Conservation (phyloP, 2,888 invertebrate species). For the Lampropteryx suffumata region DNA sequence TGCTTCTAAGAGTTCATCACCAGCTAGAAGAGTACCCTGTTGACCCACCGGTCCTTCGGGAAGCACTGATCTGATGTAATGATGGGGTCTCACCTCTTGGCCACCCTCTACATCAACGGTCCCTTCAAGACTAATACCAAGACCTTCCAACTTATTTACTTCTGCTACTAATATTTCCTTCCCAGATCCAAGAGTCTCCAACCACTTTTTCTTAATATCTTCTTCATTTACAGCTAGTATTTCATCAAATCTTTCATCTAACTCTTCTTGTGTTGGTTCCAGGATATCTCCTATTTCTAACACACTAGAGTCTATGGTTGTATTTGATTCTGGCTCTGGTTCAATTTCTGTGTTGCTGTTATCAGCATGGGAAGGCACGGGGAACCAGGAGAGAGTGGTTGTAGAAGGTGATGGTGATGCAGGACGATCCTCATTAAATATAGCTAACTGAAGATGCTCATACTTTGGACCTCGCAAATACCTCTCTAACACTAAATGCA, state of each 20-base stretch:
- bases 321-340: constrained; percentile 90
- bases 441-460: constrained; percentile 94
- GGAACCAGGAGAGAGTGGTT: constrained; percentile 92
- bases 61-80: constrained; percentile 97
- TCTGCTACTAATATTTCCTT: constrained; percentile 96
- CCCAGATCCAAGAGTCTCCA: constrained; percentile 90
- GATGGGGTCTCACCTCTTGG: constrained; percentile 98
- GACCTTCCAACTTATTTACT: constrained; percentile 94
- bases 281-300: constrained; percentile 78
- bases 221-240: constrained; percentile 81
- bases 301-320: constrained; percentile 90
- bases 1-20: constrained; percentile 98
- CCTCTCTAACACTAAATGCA: constrained; percentile 94
- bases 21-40: constrained; percentile 94
- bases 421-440: constrained; percentile 84
- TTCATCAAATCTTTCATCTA: constrained; percentile 79
- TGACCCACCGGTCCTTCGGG: constrained; percentile 98
- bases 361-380: constrained; percentile 87
- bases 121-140: constrained; percentile 98
- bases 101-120: constrained; percentile 99
- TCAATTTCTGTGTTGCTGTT: constrained; percentile 86
- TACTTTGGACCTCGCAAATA: constrained; percentile 96
- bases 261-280: constrained; percentile 79
- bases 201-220: constrained; percentile 91
- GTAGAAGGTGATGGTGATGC: constrained; percentile 89